Evolutionary conservation across 2,797 vertebrate species (phyloP).

Genomic region (Ceyx erithaca): DNA sequence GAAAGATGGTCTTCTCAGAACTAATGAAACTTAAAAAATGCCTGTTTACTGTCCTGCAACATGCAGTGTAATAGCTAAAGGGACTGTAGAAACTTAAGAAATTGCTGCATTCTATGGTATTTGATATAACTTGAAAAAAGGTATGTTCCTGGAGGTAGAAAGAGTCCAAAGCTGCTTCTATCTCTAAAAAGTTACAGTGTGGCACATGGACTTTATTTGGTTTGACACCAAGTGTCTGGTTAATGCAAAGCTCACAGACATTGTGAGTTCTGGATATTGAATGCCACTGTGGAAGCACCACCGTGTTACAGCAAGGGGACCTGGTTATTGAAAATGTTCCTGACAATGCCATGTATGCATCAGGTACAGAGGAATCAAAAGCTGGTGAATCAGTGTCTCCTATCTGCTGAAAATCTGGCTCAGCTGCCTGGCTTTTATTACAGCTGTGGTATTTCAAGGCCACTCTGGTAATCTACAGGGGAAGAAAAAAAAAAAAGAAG

Average conservation of each 20-base stretch:
- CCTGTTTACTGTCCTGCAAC: conserved; percentile 85
- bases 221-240: conserved; percentile 62
- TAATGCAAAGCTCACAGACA: conserved; percentile 90
- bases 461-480: conserved; percentile 86
- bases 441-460: conserved; percentile 92
- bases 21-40: conserved; percentile 47
- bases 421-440: conserved; percentile 69
- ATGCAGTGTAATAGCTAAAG: conserved; percentile 89
- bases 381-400: conserved; percentile 25
- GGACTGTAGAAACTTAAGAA: conserved; percentile 87
- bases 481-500: neutral
- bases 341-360: neutral
- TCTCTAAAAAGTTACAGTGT: conserved; percentile 79
- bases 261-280: conserved; percentile 77
- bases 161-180: conserved; percentile 80
- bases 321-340: conserved; percentile 27
- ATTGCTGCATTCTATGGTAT: conserved; percentile 83
- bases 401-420: conserved; percentile 42
- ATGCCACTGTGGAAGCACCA: conserved; percentile 81
- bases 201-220: conserved; percentile 70
- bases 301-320: conserved; percentile 87
- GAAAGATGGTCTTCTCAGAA: conserved; percentile 64
- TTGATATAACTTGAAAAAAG: conserved; percentile 74
- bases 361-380: conserved; percentile 26
- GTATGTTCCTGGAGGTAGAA: conserved; percentile 83